Evolutionary conservation across 2,113 vertebrate species (phyloP), one percentile per base, ranked within the genome.

Genomic region (Poecile atricapillus): DNA sequence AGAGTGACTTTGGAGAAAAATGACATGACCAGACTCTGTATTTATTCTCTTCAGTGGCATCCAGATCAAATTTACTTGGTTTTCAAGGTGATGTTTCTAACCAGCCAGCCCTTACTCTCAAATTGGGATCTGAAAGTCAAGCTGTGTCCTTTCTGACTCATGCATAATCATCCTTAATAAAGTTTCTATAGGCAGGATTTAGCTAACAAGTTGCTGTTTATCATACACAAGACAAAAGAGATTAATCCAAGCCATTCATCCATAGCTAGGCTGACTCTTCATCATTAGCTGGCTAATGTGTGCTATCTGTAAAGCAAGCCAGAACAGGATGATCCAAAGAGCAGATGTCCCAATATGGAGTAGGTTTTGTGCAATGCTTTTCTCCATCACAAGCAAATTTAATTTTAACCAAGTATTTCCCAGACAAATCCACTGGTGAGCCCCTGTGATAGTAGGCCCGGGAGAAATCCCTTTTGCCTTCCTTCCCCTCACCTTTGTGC

Each of bases 51-150:
- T 95, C 76, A 64, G 65, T 53, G 37, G 76, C 73, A 92, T 78
- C 64, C 68, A 93, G 79, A 94, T 95, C 90, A 92, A 95, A 96
- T 96, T 89, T 90, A 84, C 86, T 90, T 60, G 46, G 56, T 95
- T 96, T 96, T 96, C 92, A 96, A 94, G 88, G 86, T 86, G 83
- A 94, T 68, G 92, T 82, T 96, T 92, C 68, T 93, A 86, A 94
- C 90, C 90, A 95, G 73, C 23, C 88, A 94, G 76, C 41, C 76
- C 64, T 96, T 79, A 96, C 86, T 91, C 82, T 96, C 67, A 94
- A 80, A 83, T 68, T 68, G 41, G 56, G 44, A 92, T 92, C 90
- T 96, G 94, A 94, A 97, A 97, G 95, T 94, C 95, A 94, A 89
- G n/a, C 82, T 68, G 20, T 93, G 90, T 94, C 92, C 95, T 96